phyloP scores from a whole-genome alignment of 2,888 invertebrate species.

The Petrolisthes cinctipes region DNA sequence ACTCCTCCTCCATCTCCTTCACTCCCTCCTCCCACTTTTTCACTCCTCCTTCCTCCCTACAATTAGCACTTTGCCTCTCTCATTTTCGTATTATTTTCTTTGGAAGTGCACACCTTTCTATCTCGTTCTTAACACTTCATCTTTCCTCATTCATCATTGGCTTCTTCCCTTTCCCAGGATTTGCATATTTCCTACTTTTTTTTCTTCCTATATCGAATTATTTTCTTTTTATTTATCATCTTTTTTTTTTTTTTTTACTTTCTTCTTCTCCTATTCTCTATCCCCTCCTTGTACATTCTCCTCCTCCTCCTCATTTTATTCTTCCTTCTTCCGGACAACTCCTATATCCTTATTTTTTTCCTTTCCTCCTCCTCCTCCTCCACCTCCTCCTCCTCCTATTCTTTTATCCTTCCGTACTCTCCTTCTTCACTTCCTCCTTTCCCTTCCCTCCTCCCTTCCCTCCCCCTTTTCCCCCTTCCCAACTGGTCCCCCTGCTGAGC shows the following conservation, averaged over 20 bases:
- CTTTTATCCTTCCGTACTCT: neutral
- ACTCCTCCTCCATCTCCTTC: no score
- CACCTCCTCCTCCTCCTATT: neutral
- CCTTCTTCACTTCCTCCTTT: neutral
- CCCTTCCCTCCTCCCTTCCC: neutral
- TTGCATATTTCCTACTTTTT: neutral
- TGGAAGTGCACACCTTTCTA: neutral
- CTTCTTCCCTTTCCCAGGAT: neutral
- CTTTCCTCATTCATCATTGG: neutral
- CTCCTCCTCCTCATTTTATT: neutral
- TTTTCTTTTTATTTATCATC: neutral
- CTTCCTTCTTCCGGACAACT: neutral
- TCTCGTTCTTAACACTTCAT: neutral
- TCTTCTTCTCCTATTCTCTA: neutral
- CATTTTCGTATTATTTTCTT: neutral
- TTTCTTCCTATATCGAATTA: neutral
- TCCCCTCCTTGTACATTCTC: neutral
- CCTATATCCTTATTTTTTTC: neutral
- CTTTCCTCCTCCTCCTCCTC: neutral
- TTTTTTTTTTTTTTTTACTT: neutral
- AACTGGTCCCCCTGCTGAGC: conserved; percentile 18
- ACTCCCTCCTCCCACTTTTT: no score
- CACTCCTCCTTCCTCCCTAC: no score
- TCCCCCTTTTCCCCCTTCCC: neutral
- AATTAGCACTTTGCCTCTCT: neutral